Percentiles rank a stretch among this genome's conserved stretches.
Conservation (phyloP, 2,797 vertebrate species). For the Coendou prehensilis region DNA sequence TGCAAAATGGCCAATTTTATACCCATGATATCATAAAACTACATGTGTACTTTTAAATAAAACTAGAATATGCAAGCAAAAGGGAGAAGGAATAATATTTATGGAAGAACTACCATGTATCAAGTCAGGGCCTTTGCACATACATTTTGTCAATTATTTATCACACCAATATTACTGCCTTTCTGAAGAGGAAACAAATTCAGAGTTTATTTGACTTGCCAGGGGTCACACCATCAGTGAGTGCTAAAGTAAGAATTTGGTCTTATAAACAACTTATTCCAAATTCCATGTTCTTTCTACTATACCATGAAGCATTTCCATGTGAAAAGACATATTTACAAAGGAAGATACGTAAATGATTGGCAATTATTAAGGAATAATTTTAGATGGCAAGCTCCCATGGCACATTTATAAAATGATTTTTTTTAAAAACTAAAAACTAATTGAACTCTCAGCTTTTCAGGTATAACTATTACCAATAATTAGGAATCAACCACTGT, state of each 20-base stretch:
- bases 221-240: not conserved
- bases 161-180: not conserved
- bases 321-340: conserved; percentile 45
- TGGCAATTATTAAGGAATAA: not conserved
- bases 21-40: not conserved
- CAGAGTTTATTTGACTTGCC: conserved; percentile 10
- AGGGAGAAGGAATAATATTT: not conserved
- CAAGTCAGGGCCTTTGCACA: not conserved
- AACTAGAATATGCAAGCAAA: not conserved
- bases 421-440: conserved; percentile 39
- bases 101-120: not conserved
- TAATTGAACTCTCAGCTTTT: not conserved
- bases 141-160: conserved; percentile 20
- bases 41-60: not conserved
- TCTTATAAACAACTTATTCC: not conserved
- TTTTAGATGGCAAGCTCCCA: not conserved
- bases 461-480: not conserved
- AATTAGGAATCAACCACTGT: not conserved
- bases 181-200: conserved; percentile 34
- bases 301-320: not conserved
- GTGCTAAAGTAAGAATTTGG: not conserved
- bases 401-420: not conserved
- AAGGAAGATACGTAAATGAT: not conserved
- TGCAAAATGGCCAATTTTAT: not conserved
- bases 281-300: not conserved